phyloP scores from a whole-genome alignment of 23 tunicate genomes.

The Oikopleura vanhoeffeni region DNA sequence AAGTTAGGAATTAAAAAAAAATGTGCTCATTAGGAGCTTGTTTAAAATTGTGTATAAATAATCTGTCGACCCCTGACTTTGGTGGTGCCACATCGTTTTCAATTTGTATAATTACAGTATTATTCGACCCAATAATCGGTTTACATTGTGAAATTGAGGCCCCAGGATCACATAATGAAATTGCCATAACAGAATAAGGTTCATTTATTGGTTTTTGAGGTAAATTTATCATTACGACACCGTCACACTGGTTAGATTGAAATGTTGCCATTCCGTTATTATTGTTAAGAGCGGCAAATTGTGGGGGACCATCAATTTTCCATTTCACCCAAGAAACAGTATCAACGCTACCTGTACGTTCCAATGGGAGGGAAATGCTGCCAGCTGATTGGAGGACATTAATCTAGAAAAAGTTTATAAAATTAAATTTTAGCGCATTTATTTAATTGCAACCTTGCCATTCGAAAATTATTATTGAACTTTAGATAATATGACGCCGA shows the following conservation, averaged over 20 bases:
- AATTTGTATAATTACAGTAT: slow-evolving; percentile 3
- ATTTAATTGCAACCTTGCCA: too few relatives aligned
- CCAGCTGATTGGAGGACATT: background rate
- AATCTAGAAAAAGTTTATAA: too few relatives aligned
- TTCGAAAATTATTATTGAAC: too few relatives aligned
- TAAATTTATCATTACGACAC: background rate
- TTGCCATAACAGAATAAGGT: background rate
- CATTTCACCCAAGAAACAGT: slow-evolving; percentile 14
- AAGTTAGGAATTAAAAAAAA: too few relatives aligned
- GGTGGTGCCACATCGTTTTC: background rate
- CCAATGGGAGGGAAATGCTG: background rate
- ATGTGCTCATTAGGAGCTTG: too few relatives aligned
- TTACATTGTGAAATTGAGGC: background rate
- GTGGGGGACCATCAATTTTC: slow-evolving; percentile 11
- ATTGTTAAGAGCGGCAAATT: background rate
- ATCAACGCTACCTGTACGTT: background rate
- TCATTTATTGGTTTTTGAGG: background rate
- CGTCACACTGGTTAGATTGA: background rate
- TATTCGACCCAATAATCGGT: background rate
- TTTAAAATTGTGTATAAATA: too few relatives aligned
- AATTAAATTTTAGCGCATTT: too few relatives aligned
- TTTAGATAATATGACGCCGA: too few relatives aligned
- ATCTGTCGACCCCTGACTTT: too few relatives aligned
- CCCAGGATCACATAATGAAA: background rate
- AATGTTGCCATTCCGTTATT: background rate